Conservation (phyloP, 2,888 invertebrate genomes). For the Alloscopus bannaensis region DNA sequence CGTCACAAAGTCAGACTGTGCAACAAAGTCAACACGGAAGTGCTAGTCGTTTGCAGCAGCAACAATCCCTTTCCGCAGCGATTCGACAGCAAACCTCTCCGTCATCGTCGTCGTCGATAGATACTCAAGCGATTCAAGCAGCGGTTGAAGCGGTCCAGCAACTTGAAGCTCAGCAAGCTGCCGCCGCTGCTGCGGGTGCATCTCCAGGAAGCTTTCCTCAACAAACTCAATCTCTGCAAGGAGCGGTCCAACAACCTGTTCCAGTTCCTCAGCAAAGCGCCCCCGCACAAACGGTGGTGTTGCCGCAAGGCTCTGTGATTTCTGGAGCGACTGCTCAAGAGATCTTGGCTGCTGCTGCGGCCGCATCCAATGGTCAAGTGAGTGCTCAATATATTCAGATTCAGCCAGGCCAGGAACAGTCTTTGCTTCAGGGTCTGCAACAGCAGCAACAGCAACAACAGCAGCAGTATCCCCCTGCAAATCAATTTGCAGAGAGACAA, state of each 20-base stretch:
- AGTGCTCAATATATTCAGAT: conserved; percentile 57
- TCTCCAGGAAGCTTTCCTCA: conserved; percentile 1
- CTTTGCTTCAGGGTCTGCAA: conserved; percentile 43
- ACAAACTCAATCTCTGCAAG: conserved; percentile 30
- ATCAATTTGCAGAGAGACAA: conserved; percentile 63
- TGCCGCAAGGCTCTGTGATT: conserved; percentile 53
- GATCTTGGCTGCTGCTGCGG: conserved; percentile 54
- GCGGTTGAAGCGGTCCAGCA: conserved; percentile 61
- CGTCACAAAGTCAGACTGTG: conserved; percentile 52
- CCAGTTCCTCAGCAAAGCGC: conserved; percentile 36
- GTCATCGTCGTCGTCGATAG: conserved; percentile 38
- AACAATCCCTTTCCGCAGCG: conserved; percentile 34
- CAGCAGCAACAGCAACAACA: conserved; percentile 55
- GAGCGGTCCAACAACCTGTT: conserved; percentile 28
- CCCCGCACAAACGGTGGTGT: conserved; percentile 44
- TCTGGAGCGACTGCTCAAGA: conserved; percentile 55
- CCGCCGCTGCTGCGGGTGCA: conserved; percentile 18
- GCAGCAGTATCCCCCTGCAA: conserved; percentile 58
- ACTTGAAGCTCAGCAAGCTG: conserved; percentile 49
- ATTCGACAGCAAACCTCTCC: conserved; percentile 58
- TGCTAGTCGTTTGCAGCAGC: conserved; percentile 44
- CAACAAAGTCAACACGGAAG: conserved; percentile 27
- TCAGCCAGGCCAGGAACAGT: conserved; percentile 55
- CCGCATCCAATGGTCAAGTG: conserved; percentile 60
- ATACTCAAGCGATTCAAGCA: conserved; percentile 59